Conservation (phyloP, 1,140 invertebrate species). For the Pinna nobilis region DNA sequence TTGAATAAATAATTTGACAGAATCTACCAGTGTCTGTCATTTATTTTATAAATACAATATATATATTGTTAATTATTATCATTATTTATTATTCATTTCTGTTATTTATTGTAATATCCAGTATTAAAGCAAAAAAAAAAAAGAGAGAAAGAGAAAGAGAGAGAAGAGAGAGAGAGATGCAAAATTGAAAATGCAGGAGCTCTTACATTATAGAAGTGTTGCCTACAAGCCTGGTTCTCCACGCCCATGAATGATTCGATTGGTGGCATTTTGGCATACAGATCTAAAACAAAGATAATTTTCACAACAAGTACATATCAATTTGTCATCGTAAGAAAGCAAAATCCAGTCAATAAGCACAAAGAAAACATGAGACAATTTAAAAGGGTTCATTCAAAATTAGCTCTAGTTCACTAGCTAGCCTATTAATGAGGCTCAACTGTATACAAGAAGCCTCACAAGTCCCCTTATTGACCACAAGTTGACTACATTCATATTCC, state of each 20-base stretch:
- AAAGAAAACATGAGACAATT: neutral
- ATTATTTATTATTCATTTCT: no score
- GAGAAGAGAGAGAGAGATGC: neutral
- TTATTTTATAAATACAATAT: no score
- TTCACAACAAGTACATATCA: neutral
- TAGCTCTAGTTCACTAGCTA: neutral
- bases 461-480: no score
- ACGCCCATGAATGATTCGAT: slow-evolving; percentile 87
- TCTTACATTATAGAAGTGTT: slow-evolving; percentile 87
- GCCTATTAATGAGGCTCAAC: neutral
- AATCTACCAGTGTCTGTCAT: no score
- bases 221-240: slow-evolving; percentile 82
- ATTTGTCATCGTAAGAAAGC: neutral
- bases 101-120: neutral
- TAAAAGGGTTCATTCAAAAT: slow-evolving; percentile 8
- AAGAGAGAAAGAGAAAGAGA: neutral
- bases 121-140: neutral
- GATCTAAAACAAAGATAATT: slow-evolving; percentile 80
- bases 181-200: no score
- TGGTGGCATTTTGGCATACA: slow-evolving; percentile 88
- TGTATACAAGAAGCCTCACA: no score
- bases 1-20: no score
- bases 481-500: no score
- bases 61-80: no score
- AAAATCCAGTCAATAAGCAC: neutral